Evolutionary conservation across 2,888 invertebrate species (phyloP), one percentile per base, ranked within the genome.

Genomic region (Synergus gifuensis): DNA sequence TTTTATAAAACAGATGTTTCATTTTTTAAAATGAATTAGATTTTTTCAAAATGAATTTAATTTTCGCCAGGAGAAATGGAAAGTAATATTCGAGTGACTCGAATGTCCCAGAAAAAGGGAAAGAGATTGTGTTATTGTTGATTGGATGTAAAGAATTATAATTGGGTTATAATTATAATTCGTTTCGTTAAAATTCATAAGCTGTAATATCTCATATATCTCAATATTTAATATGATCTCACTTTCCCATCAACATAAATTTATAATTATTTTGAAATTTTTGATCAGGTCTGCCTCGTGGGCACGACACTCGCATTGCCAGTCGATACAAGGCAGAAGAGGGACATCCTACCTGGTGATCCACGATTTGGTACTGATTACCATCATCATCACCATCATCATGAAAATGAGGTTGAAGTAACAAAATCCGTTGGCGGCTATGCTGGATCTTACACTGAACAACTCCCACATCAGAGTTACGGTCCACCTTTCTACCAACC

Each of bases 341-440:
- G 90, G 64, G 88, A 87, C 7, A 87, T 91, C 76, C 81, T 91
- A n/a, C 90, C 90, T 0, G 91, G 91, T 4, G 92, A 92, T 77
- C 79, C 90, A 44, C 90, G 92, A 28, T 92, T 89, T 79, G 89
- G 89, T 44, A 93, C 88, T 85, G 90, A 85, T 86, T 91, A 87
- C 87, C 84, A 90, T 90, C 85, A 92, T 83, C 82, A 91, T 88
- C 86, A 92, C 9, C 85, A 85, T 18, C 81, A 78, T 1, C 80
- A 84, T 11, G 81, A 83, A 7, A 85, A 86, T 54, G 84, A 83
- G 62, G 76, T 88, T 42, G 80, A 78, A 12, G 49, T 46, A 18
- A 40, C 36, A 11, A 66, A 66, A 46, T 5, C 63, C 22, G 2
- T 22, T 62, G 76, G 67, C 22, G 22, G 28, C n/a, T 16, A 73